Conservation (phyloP, 1,140 invertebrate genomes). For the Drosophila baimaii region DNA sequence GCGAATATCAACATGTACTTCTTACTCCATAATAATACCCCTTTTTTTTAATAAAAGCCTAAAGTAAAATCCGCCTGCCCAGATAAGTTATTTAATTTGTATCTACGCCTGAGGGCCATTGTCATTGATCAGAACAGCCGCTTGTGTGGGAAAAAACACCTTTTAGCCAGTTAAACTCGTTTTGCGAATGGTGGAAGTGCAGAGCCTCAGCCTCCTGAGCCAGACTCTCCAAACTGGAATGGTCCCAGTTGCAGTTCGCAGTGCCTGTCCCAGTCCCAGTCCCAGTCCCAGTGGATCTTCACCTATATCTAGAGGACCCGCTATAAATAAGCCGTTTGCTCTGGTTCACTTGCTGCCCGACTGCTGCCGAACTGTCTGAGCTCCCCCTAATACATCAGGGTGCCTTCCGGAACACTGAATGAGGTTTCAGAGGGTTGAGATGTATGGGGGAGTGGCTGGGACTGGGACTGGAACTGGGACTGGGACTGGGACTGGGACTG, state of each 20-base stretch:
- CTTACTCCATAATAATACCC: neutral
- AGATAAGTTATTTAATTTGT: constrained; percentile 10
- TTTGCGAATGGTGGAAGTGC: constrained; percentile 24
- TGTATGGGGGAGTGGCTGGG: neutral
- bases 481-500: no score
- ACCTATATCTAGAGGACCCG: constrained; percentile 15
- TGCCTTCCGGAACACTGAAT: constrained; percentile 13
- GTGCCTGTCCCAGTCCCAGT: neutral
- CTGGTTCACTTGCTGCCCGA: constrained; percentile 38
- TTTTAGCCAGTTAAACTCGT: constrained; percentile 65
- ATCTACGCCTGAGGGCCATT: constrained; percentile 29
- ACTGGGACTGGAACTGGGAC: neutral
- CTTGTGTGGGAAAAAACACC: constrained; percentile 38
- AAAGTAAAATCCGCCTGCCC: neutral
- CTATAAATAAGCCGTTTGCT: constrained; percentile 38
- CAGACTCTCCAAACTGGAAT: constrained; percentile 46
- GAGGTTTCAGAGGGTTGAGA: neutral
- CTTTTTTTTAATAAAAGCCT: neutral
- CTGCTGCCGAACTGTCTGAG: constrained; percentile 15
- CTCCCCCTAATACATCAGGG: constrained; percentile 21
- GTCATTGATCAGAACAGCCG: constrained; percentile 41
- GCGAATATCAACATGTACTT: no score
- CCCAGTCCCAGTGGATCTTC: constrained; percentile 12
- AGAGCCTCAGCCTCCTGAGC: constrained; percentile 13
- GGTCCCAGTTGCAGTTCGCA: constrained; percentile 13